Percentiles rank a stretch among this genome's conserved stretches.
Evolutionary conservation across 2,797 vertebrate species (phyloP).

Genomic region (Cirrhinus mrigala): DNA sequence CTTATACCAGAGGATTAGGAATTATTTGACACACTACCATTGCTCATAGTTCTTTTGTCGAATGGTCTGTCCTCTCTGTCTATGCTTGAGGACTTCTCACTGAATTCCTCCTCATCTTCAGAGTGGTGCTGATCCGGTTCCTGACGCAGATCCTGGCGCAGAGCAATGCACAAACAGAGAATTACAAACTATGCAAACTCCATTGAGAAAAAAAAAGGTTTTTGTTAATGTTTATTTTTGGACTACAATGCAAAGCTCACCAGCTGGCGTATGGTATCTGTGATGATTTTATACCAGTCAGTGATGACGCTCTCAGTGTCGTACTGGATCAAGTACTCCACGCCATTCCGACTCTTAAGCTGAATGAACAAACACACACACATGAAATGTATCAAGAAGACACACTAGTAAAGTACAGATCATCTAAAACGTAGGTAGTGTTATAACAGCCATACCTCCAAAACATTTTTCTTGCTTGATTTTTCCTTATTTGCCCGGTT

Average conservation of each 20-base stretch:
- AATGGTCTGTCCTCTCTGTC: slow-evolving; percentile 76
- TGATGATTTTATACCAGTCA: slow-evolving; percentile 88
- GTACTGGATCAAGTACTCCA: slow-evolving; percentile 92
- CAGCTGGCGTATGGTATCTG: slow-evolving; percentile 85
- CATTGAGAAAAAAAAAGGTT: neutral
- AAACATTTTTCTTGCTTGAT: slow-evolving; percentile 95
- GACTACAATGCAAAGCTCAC: slow-evolving; percentile 68
- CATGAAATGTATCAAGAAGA: neutral
- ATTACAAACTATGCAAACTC: neutral
- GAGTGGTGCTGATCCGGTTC: slow-evolving; percentile 60
- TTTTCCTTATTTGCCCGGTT: slow-evolving; percentile 89
- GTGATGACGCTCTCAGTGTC: slow-evolving; percentile 91
- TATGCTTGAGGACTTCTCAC: slow-evolving; percentile 76
- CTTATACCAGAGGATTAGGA: neutral
- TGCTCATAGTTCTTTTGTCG: slow-evolving; percentile 69
- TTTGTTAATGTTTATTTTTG: neutral
- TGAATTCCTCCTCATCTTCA: slow-evolving; percentile 75
- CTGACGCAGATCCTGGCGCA: slow-evolving; percentile 12
- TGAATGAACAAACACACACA: slow-evolving; percentile 65
- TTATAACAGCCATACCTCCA: slow-evolving; percentile 83
- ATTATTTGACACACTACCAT: slow-evolving; percentile 40
- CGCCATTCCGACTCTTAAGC: slow-evolving; percentile 86
- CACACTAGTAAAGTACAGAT: neutral
- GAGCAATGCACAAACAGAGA: neutral
- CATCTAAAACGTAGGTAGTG: neutral